Conservation (phyloP, 2,888 invertebrate species). For the Amiota minor region DNA sequence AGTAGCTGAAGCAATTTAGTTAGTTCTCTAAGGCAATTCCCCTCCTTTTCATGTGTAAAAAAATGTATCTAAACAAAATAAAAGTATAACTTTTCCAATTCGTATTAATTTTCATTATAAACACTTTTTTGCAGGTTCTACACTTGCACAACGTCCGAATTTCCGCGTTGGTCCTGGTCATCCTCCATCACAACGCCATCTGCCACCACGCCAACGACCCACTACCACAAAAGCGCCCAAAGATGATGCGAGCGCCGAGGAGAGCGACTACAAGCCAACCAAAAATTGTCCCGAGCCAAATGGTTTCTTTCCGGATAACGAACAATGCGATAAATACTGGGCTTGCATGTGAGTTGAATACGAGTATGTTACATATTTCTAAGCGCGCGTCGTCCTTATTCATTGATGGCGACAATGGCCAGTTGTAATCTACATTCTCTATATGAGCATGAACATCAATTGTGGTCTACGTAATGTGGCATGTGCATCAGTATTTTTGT, state of each 20-base stretch:
- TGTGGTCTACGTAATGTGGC: neutral
- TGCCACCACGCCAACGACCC: constrained; percentile 54
- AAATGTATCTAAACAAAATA: neutral
- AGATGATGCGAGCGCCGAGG: constrained; percentile 49
- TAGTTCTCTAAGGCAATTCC: neutral
- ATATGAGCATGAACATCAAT: constrained; percentile 10
- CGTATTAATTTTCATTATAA: neutral
- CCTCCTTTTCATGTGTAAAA: no score
- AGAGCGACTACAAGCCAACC: constrained; percentile 76
- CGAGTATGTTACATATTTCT: neutral
- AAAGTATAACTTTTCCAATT: constrained; percentile 7
- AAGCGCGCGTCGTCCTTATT: no score
- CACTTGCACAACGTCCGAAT: constrained; percentile 63
- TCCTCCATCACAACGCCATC: constrained; percentile 65
- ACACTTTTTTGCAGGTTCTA: constrained; percentile 54
- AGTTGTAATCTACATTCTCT: neutral
- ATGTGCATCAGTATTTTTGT: neutral
- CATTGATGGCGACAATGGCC: neutral
- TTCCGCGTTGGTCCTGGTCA: constrained; percentile 64
- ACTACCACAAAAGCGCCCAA: constrained; percentile 60
- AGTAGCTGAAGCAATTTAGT: neutral
- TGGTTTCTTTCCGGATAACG: constrained; percentile 88
- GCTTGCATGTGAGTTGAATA: constrained; percentile 78
- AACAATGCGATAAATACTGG: constrained; percentile 92
- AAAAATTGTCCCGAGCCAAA: constrained; percentile 86